Evolutionary conservation across 2,888 invertebrate species (phyloP), one percentile per base, ranked within the genome.

Genomic region (Zygaena filipendulae): DNA sequence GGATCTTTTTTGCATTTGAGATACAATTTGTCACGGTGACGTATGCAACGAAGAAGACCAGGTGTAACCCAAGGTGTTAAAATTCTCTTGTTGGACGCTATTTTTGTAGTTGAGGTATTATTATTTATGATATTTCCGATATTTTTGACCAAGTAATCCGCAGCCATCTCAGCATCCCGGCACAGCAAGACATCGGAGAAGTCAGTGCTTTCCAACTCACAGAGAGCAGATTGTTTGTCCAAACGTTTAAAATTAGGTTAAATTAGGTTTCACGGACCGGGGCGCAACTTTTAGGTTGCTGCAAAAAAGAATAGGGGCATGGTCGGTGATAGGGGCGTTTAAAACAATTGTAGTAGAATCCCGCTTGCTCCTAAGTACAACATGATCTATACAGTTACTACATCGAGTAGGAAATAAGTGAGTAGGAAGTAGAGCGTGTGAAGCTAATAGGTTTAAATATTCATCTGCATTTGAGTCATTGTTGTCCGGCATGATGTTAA

Each of bases 361-460:
- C 1, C 6, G 4, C 4, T 13, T 29, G 1, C 32, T 10, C 25
- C 32, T 35, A 1, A 39, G 12, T 9, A 39, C 25, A 7, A 30
- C 9, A 10, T 39, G 39, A 14, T 39, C 39, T 3, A 33, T 8
- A 11, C 39, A 39, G 3, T 26, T 23, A 3, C 14, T 9, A 1
- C 8, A 9, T 16, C 36, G 23, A 3, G 36, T 39, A 2, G 33
- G 26, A 1, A 24, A 10, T 1, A 11, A 13, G 20, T 36, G 36
- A 13, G 25, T 13, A 6, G 21, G 25, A 8, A 37, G 14, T 4
- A 41, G 21, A 5, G 32, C 38, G 26, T 41, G 36, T 2, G 27
- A 26, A 2, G 26, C 20, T 6, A 32, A 11, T n/a, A 39, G 19
- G 18, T 39, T 33, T 11, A 37, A 11, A 9, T 42, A 39, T 7